A percentile compares a stretch with the other conserved stretches of the same genome.
phyloP scores from a whole-genome alignment of 2,797 vertebrate species.

The Phataginus tetradactyla region DNA sequence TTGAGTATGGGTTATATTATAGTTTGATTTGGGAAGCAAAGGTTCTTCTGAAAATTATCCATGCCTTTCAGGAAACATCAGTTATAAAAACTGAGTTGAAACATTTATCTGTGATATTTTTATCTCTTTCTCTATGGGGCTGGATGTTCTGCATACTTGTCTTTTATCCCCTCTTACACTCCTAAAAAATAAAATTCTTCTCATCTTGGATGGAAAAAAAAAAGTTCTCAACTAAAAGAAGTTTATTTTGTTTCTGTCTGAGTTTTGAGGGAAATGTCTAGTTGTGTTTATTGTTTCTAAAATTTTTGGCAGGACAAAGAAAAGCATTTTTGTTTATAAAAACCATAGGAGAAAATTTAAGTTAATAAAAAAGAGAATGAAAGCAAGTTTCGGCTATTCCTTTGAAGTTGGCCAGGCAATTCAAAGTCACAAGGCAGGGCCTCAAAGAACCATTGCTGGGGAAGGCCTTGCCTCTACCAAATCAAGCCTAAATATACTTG shows the following conservation, averaged over 20 bases:
- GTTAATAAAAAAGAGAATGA: conserved; percentile 61
- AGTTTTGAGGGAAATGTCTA: conserved; percentile 57
- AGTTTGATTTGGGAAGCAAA: conserved; percentile 22
- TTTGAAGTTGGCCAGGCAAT: conserved; percentile 45
- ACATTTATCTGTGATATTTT: conserved; percentile 30
- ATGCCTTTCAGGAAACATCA: not conserved
- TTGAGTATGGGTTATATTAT: not conserved
- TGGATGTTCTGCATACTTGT: not conserved
- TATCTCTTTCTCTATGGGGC: not conserved
- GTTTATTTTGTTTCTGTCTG: conserved; percentile 76
- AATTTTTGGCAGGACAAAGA: conserved; percentile 53
- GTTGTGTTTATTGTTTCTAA: conserved; percentile 67
- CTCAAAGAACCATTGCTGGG: not conserved
- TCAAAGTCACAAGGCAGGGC: not conserved
- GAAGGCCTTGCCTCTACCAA: not conserved
- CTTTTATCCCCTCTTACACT: conserved; percentile 4
- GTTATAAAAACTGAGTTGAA: conserved; percentile 5
- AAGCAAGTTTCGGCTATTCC: conserved; percentile 16
- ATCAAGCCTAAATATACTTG: not conserved
- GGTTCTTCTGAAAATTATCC: not conserved
- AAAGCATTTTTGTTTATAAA: conserved; percentile 67
- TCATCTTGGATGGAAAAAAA: conserved; percentile 14
- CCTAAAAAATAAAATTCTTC: not conserved
- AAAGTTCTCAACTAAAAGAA: not conserved
- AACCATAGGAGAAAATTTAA: conserved; percentile 56